Conservation (phyloP, 1,140 invertebrate species). For the Temnothorax nylanderi region DNA sequence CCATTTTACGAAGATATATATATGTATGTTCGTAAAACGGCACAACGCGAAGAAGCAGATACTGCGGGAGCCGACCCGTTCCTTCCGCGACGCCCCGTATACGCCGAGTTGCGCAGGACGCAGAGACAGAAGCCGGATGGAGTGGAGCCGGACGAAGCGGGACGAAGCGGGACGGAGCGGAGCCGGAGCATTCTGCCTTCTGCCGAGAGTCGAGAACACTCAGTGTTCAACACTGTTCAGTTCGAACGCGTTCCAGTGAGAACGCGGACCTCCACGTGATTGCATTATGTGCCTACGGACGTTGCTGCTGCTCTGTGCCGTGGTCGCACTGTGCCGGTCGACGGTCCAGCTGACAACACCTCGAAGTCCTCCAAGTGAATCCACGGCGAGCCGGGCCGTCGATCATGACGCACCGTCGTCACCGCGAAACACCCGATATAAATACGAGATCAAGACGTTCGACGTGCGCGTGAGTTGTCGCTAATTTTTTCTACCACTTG, state of each 20-base stretch:
- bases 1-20: no score
- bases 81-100: neutral
- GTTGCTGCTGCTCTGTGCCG: neutral
- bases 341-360: neutral
- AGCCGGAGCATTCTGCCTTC: no score
- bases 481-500: neutral
- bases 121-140: neutral
- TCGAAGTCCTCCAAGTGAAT: neutral
- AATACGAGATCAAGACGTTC: constrained; percentile 74
- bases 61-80: neutral
- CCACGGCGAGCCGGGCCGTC: neutral
- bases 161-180: no score
- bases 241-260: neutral
- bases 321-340: constrained; percentile 36
- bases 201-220: no score
- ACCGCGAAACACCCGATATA: constrained; percentile 57
- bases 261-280: neutral
- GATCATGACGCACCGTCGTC: neutral
- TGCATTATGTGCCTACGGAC: neutral
- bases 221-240: no score
- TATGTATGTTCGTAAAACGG: neutral
- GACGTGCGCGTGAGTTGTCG: constrained; percentile 73
- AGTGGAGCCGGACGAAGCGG: no score
- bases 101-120: neutral
- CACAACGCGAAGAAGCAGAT: neutral